Evolutionary conservation across 2,888 invertebrate genomes (phyloP), one percentile per base, ranked within the genome.

Genomic region (Temnothorax ravouxi): DNA sequence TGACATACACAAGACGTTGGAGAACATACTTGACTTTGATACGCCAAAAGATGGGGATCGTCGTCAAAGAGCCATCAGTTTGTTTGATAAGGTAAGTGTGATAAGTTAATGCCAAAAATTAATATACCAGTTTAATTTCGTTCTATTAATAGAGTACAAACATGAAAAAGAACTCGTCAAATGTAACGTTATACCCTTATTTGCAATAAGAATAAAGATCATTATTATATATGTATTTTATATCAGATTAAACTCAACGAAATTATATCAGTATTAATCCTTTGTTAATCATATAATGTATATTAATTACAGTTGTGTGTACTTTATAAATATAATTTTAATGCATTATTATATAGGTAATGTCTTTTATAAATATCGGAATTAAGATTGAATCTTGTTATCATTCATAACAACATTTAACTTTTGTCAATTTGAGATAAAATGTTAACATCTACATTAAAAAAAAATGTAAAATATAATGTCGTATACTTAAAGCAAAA

Each of bases 1-100:
- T 93, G 99, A 99, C 94, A 96, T 99, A 47, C 96, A 99, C 94
- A 96, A 97, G 52, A 98, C 98, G 0, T 95, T 99, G 3, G 94
- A 97, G 86, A 97, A 97, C 91, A 96, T 98, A 0, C 92, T 98
- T 9, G 95, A 96, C 83, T 93, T 96, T 91, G 92, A 91, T 25
- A 92, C 91, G 1, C 92, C 95, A 9, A 94, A 93, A 84, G 93
- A 95, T 71, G 97, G 96, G 0, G 95, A 96, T 83, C 95, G 96
- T 52, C 93, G 95, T 25, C 93, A 96, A 3, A 95, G 97, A 83
- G 96, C 96, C 0, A 94, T 97, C 85, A 96, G 96, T 8, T 94
- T 97, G 56, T 96, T 97, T 88, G 95, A 96, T 76, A 96, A 96
- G 94, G 97, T 97, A 89, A 86, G 3, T 29, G 0, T 3, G 29